Evolutionary conservation across 2,888 invertebrate species (phyloP).

Genomic region (Biston stratarius): DNA sequence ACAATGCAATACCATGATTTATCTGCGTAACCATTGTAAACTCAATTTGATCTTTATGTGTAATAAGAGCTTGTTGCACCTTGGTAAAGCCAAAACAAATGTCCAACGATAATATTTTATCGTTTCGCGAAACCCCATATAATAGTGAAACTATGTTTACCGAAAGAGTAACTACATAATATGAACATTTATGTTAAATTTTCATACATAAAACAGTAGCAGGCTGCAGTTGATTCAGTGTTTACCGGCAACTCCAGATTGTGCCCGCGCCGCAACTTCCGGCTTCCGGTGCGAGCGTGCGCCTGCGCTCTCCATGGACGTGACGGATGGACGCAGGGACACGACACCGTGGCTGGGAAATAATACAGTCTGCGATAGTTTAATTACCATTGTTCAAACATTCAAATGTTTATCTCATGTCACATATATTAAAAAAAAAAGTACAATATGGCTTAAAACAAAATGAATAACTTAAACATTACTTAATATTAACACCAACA

Average conservation of each 20-base stretch:
- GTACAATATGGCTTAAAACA: no score
- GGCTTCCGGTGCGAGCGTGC: conserved; percentile 78
- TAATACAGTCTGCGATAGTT: not conserved
- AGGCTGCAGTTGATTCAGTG: conserved; percentile 83
- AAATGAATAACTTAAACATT: no score
- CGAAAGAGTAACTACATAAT: conserved; percentile 53
- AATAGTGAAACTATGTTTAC: not conserved
- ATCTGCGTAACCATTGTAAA: no score
- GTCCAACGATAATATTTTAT: no score
- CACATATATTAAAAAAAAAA: no score
- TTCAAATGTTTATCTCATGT: not conserved
- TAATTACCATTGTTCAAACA: not conserved
- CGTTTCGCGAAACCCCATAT: no score
- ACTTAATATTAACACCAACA: no score
- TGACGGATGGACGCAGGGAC: conserved; percentile 66
- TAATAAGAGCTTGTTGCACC: no score
- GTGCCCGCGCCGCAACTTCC: conserved; percentile 84
- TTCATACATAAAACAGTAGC: conserved; percentile 77
- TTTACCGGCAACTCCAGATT: conserved; percentile 85
- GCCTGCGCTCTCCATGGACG: conserved; percentile 72
- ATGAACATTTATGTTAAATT: conserved; percentile 73
- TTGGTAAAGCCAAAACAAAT: no score
- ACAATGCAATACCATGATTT: no score
- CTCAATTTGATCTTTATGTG: no score
- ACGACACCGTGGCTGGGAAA: not conserved